Evolutionary conservation across 64 coral and sea anemone genomes (phyloP), one percentile per base, ranked within the genome.

Genomic region (Montipora efflorescens): DNA sequence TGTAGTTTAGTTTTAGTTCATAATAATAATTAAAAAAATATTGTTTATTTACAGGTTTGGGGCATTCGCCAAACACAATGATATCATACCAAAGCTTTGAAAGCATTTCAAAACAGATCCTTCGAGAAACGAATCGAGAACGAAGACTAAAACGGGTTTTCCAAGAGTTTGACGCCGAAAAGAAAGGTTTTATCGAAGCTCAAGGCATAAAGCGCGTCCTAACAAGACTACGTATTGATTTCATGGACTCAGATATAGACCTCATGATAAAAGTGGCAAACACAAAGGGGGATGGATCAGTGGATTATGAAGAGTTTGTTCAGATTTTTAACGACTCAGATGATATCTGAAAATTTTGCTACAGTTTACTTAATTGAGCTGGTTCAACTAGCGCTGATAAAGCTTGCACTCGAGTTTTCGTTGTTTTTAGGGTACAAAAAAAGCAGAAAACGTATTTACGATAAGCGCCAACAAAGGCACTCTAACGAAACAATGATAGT

Each of bases 181-280:
- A 91, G 52, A 95, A 95, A 71, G 96, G 96, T 6, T 94, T 75
- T 14, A 98, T 98, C 15, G 92, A 94, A 50, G 89, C 73, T 3
- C 58, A 81, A 47, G 93, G 90, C 7, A 95, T 98, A 7, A 81
- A 90, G 67, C 93, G 96, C 15, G 93, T 95, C 57, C 88, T 98
- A 10, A 91, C 68, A 5, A 98, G 88, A 79, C 74, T 98, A 45
- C 87, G 89, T 4, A 98, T 98, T 47, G 89, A 95, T 7, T 84
- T 91, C 50, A 78, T 88, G 0, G 92, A 92, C 2, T 81, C 74
- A 18, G 96, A 98, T 7, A 92, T 98, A 22, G 96, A 94, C 1
- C n/a, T 92, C 7, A 98, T 98, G 96, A 95, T 98, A 7, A 93
- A 98, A 78, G 90, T 88, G 1, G 96, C 96, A 0, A 93, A 98